Evolutionary conservation across 2,888 invertebrate species (phyloP).

Genomic region (Clivina fossor): DNA sequence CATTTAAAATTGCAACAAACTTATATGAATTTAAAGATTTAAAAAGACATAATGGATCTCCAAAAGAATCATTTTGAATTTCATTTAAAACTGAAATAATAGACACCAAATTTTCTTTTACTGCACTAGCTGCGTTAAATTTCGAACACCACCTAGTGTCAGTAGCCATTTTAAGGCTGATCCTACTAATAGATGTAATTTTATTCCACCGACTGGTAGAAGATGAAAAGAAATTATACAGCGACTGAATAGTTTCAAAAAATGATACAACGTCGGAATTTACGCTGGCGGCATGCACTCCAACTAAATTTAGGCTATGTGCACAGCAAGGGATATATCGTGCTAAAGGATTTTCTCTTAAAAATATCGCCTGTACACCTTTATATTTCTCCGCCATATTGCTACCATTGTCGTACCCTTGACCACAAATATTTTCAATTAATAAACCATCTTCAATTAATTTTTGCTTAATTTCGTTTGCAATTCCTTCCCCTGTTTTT

Average conservation of each 20-base stretch:
- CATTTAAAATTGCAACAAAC: too few relatives aligned
- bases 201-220: slow-evolving; percentile 4
- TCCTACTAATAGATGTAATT: not conserved
- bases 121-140: slow-evolving; percentile 3
- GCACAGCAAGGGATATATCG: slow-evolving; percentile 13
- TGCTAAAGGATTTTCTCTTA: slow-evolving; percentile 3
- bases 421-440: slow-evolving; percentile 14
- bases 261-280: slow-evolving; percentile 9
- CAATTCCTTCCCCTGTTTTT: slow-evolving; percentile 11
- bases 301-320: slow-evolving; percentile 21
- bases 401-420: slow-evolving; percentile 18
- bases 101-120: too few relatives aligned
- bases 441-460: slow-evolving; percentile 1
- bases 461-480: slow-evolving; percentile 1
- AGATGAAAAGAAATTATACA: slow-evolving; percentile 14
- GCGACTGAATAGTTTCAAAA: slow-evolving; percentile 19
- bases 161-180: slow-evolving; percentile 4
- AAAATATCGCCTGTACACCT: not conserved
- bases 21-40: too few relatives aligned
- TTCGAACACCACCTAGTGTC: slow-evolving; percentile 11
- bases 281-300: slow-evolving; percentile 17
- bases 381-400: slow-evolving; percentile 14
- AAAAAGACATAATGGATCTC: too few relatives aligned
- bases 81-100: too few relatives aligned
- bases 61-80: too few relatives aligned